A percentile compares a stretch with the other conserved stretches of the same genome.
Conservation (phyloP, 2,113 vertebrate species). For the Myotis davidii region DNA sequence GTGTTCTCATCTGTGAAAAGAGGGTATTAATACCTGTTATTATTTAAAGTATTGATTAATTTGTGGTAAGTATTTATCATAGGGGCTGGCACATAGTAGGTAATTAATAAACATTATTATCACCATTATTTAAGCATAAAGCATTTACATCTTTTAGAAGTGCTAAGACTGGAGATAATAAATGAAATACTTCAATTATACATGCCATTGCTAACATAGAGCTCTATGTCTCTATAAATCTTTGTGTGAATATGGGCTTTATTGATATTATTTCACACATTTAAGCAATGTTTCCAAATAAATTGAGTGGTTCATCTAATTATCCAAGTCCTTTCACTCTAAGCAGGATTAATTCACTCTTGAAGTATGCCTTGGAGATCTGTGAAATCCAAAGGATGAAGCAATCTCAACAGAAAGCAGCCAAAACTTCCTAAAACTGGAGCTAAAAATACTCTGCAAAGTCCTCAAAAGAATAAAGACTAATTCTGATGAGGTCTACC, state of each 20-base stretch:
- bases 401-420: slow-evolving; percentile 53
- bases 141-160: slow-evolving; percentile 7
- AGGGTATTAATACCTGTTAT: neutral
- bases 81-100: neutral
- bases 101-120: neutral
- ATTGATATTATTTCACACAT: slow-evolving; percentile 79
- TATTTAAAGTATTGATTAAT: neutral
- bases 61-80: neutral
- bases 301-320: slow-evolving; percentile 73
- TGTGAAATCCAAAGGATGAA: slow-evolving; percentile 71
- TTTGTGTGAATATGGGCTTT: slow-evolving; percentile 53
- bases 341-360: slow-evolving; percentile 69
- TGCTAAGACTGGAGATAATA: neutral
- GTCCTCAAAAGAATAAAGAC: slow-evolving; percentile 28
- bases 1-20: slow-evolving; percentile 15
- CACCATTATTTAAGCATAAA: slow-evolving; percentile 26
- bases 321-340: slow-evolving; percentile 66
- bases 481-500: neutral
- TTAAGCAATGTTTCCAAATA: slow-evolving; percentile 76
- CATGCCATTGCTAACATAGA: slow-evolving; percentile 59
- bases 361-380: slow-evolving; percentile 74
- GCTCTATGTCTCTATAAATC: slow-evolving; percentile 21
- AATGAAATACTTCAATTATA: neutral
- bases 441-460: slow-evolving; percentile 13
- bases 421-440: slow-evolving; percentile 63